These are phyloP conservation scores for Hippoglossus stenolepis DNA, from an alignment of 2,113 vertebrate genomes.

Conservation along the genomic window DNA sequence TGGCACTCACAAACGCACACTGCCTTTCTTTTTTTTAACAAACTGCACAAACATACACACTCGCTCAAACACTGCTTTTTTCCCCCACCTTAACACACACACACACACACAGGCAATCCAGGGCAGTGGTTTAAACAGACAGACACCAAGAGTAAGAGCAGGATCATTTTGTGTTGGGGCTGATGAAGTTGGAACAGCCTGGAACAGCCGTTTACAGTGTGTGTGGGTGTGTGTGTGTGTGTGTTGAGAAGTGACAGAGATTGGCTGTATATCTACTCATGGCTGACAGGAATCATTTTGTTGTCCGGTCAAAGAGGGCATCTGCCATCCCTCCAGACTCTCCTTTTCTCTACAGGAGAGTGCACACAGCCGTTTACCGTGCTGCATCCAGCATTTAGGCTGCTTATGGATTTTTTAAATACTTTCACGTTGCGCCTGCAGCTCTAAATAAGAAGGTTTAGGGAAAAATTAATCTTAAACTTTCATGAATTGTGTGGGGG, in stretches of 20 bases:
- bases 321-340: slow-evolving; percentile 29
- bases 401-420: slow-evolving; percentile 57
- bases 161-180: slow-evolving; percentile 1
- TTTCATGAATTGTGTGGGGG: background rate
- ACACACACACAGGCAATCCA: slow-evolving; percentile 30
- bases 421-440: slow-evolving; percentile 7
- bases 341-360: slow-evolving; percentile 37
- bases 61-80: slow-evolving; percentile 12
- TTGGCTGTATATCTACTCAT: slow-evolving; percentile 21
- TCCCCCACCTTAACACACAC: slow-evolving; percentile 10
- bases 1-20: slow-evolving; percentile 11
- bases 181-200: background rate
- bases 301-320: slow-evolving; percentile 56
- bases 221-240: slow-evolving; percentile 6
- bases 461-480: slow-evolving; percentile 34
- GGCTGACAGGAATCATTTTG: slow-evolving; percentile 58
- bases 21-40: slow-evolving; percentile 25
- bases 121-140: slow-evolving; percentile 50
- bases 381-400: slow-evolving; percentile 43
- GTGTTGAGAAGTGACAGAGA: slow-evolving; percentile 6
- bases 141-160: slow-evolving; percentile 38
- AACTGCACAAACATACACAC: slow-evolving; percentile 37
- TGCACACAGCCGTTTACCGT: slow-evolving; percentile 49
- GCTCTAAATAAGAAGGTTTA: slow-evolving; percentile 52
- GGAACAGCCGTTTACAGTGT: slow-evolving; percentile 28